Conservation (phyloP, 2,113 vertebrate species). For the Rhinoderma darwinii region DNA sequence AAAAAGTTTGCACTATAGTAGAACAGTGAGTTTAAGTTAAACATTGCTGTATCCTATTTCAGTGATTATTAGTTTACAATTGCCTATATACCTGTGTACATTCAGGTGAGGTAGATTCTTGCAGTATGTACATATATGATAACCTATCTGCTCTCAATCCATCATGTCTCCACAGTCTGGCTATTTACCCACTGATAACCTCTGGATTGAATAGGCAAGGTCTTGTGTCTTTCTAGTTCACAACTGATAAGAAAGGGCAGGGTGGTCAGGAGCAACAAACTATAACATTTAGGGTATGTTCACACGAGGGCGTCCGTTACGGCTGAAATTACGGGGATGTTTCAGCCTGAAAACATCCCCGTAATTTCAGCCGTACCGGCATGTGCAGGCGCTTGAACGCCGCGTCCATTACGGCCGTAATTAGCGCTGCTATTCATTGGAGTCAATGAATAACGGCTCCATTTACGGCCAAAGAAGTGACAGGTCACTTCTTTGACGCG, state of each 20-base stretch:
- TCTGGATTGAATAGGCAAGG: constrained; percentile 69
- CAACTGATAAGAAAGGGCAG: constrained; percentile 64
- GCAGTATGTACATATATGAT: constrained; percentile 67
- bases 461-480: no score
- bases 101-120: constrained; percentile 63
- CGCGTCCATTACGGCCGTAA: no score
- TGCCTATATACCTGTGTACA: constrained; percentile 63
- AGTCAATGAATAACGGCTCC: no score
- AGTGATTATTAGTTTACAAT: constrained; percentile 43
- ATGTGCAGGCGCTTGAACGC: no score
- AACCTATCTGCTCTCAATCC: constrained; percentile 73
- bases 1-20: constrained; percentile 43
- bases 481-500: no score
- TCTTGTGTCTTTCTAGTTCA: constrained; percentile 64
- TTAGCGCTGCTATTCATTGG: no score
- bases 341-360: no score
- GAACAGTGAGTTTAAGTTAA: constrained; percentile 48
- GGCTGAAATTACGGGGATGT: no score
- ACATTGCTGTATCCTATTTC: constrained; percentile 57
- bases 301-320: no score
- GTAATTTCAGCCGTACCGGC: no score
- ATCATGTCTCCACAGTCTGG: constrained; percentile 66
- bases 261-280: constrained; percentile 61
- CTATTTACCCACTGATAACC: constrained; percentile 77
- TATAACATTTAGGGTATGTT: no score